A percentile compares a stretch with the other conserved stretches of the same genome.
Conservation (phyloP, 2,113 vertebrate genomes). For the Setophaga petechia region DNA sequence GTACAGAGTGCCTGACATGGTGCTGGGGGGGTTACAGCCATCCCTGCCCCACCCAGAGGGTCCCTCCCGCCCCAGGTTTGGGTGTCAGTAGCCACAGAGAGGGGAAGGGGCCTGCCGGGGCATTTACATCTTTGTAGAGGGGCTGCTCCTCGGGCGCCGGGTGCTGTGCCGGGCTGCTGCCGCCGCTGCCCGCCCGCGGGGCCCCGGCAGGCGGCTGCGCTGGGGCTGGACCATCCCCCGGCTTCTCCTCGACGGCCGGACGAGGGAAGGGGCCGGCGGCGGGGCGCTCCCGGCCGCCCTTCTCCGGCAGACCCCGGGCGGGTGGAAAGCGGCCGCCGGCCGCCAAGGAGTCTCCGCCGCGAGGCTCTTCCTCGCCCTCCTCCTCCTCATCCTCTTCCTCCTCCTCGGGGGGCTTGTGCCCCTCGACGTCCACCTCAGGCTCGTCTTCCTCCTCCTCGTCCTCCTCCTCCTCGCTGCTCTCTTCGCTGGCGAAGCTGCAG, state of each 20-base stretch:
- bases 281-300: slow-evolving; percentile 74
- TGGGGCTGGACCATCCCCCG: slow-evolving; percentile 64
- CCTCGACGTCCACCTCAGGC: slow-evolving; percentile 91
- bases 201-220: slow-evolving; percentile 9
- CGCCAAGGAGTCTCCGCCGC: slow-evolving; percentile 71
- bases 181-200: slow-evolving; percentile 30
- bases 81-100: slow-evolving; percentile 81
- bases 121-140: slow-evolving; percentile 97
- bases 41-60: slow-evolving; percentile 56
- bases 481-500: slow-evolving; percentile 86
- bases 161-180: slow-evolving; percentile 71
- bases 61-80: slow-evolving; percentile 71
- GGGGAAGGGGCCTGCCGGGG: slow-evolving; percentile 73
- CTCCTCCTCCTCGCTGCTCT: slow-evolving; percentile 82
- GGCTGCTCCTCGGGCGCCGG: slow-evolving; percentile 83
- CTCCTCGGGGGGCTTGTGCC: slow-evolving; percentile 84
- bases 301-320: slow-evolving; percentile 71
- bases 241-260: slow-evolving; percentile 77
- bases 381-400: slow-evolving; percentile 76
- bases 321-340: slow-evolving; percentile 66
- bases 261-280: slow-evolving; percentile 65
- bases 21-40: slow-evolving; percentile 31
- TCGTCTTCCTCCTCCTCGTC: slow-evolving; percentile 88
- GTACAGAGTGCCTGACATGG: fast-evolving
- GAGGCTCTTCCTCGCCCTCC: slow-evolving; percentile 74